Percentiles rank a stretch among this genome's conserved stretches.
These are phyloP conservation scores for Podabrus alpinus DNA, from an alignment of 2,888 invertebrate species.

Conservation along the genomic window DNA sequence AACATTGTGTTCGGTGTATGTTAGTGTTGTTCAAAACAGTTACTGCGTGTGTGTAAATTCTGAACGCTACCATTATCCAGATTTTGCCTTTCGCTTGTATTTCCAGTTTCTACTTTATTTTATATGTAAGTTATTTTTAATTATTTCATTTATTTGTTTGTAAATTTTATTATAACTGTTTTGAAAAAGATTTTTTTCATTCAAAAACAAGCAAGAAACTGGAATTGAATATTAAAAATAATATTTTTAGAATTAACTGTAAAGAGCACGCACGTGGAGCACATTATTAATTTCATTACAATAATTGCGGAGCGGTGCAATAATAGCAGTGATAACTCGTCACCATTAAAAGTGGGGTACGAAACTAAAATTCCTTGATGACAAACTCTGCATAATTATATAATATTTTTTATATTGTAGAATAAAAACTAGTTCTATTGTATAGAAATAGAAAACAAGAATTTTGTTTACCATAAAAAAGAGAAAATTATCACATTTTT, in stretches of 20 bases:
- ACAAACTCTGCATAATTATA: background rate
- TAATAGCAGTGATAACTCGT: background rate
- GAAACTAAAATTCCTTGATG: background rate
- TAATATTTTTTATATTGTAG: background rate
- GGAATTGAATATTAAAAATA: no score
- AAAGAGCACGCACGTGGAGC: background rate
- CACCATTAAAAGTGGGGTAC: background rate
- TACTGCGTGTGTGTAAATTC: slow-evolving; percentile 1
- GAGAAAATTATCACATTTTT: background rate
- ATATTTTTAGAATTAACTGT: background rate
- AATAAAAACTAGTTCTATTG: background rate
- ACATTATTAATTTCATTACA: background rate
- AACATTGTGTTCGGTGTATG: slow-evolving; percentile 11
- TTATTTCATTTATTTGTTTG: background rate
- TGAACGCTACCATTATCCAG: background rate
- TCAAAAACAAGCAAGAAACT: background rate
- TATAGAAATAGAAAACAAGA: background rate
- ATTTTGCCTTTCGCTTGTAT: background rate
- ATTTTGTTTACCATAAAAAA: background rate
- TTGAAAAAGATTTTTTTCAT: background rate
- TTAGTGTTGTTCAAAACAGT: background rate
- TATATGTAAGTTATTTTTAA: background rate
- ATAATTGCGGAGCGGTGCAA: background rate
- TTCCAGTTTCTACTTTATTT: background rate
- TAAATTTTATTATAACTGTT: background rate